Percentiles rank a stretch among this genome's conserved stretches.
Evolutionary conservation across 2,113 vertebrate species (phyloP).

Genomic region (Dermatemys mawii): DNA sequence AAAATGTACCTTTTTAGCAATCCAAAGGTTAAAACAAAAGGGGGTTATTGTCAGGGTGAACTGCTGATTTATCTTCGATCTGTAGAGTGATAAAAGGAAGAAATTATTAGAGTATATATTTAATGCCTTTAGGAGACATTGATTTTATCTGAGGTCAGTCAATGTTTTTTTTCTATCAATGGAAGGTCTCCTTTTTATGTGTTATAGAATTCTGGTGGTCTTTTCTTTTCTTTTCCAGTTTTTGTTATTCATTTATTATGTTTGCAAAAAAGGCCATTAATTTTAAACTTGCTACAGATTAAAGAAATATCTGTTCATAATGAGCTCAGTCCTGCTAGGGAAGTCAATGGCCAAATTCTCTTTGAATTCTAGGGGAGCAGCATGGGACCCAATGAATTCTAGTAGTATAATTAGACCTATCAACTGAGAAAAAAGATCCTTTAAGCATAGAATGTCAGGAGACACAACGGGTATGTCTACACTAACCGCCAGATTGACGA

Average conservation of each 20-base stretch:
- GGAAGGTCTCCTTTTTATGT: constrained; percentile 22
- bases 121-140: not conserved
- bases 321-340: not conserved
- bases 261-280: not conserved
- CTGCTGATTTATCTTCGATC: not conserved
- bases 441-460: not conserved
- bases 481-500: too few species aligned
- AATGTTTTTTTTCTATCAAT: not conserved
- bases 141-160: constrained; percentile 25
- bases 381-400: not conserved
- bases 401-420: not conserved
- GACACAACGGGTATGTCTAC: too few species aligned
- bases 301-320: not conserved
- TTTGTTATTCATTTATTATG: not conserved
- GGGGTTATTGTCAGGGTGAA: not conserved
- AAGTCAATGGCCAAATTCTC: not conserved
- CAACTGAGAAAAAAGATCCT: not conserved
- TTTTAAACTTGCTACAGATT: not conserved
- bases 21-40: constrained; percentile 18
- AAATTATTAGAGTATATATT: constrained; percentile 4
- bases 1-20: not conserved
- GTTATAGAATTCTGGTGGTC: not conserved
- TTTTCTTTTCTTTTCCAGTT: not conserved
- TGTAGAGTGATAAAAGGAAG: constrained; percentile 22
- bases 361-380: not conserved